Conservation (phyloP, 2,888 invertebrate genomes). For the Drosophila pegasa region DNA sequence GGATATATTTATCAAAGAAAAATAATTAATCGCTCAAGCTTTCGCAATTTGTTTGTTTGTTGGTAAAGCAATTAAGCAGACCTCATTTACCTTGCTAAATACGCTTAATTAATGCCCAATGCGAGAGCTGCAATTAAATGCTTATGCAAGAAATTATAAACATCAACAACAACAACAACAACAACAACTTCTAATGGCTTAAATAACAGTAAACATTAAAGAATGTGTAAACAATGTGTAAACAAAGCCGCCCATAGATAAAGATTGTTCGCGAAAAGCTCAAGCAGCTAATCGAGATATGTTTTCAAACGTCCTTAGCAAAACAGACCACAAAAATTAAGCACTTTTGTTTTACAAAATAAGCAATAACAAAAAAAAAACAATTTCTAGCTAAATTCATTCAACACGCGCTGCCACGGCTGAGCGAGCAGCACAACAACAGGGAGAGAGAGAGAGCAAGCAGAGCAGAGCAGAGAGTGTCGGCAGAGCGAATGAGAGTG, state of each 20-base stretch:
- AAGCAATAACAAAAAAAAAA: conserved; percentile 5
- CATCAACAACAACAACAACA: conserved; percentile 1
- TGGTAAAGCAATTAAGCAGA: neutral
- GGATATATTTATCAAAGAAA: neutral
- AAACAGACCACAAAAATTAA: neutral
- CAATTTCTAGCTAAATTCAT: conserved; percentile 21
- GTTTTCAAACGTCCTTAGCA: neutral
- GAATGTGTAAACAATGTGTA: conserved; percentile 12
- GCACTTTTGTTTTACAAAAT: neutral
- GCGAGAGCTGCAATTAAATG: neutral
- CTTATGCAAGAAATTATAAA: conserved; percentile 12
- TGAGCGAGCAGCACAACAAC: conserved; percentile 8
- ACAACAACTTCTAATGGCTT: neutral
- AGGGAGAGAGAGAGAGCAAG: conserved; percentile 8
- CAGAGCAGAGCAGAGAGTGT: conserved; percentile 1
- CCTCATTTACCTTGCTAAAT: conserved; percentile 1
- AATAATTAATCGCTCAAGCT: neutral
- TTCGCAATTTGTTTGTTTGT: conserved; percentile 1
- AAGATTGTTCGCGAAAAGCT: neutral
- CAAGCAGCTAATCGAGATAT: neutral
- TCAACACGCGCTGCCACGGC: conserved; percentile 7
- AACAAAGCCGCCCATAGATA: conserved; percentile 8
- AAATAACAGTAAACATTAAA: conserved; percentile 10
- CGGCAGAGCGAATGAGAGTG: neutral
- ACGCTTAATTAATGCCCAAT: conserved; percentile 8